phyloP scores from a whole-genome alignment of 2,113 vertebrate species.

The Nerophis ophidion region DNA sequence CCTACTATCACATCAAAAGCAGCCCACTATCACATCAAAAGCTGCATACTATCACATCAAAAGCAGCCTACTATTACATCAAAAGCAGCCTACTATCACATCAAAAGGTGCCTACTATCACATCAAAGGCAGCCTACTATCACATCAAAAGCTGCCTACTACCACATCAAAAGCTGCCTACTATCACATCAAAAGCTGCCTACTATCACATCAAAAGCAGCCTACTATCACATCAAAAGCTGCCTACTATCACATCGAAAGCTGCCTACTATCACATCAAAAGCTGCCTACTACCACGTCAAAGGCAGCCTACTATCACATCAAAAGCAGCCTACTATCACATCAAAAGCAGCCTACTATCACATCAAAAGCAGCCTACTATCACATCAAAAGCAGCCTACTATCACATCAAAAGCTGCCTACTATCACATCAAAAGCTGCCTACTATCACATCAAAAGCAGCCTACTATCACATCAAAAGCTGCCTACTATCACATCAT shows the following conservation, averaged over 20 bases:
- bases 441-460: not conserved
- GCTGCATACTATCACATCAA: not conserved
- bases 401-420: too few species aligned
- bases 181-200: too few species aligned
- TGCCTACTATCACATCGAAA: slow-evolving; percentile 1
- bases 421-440: slow-evolving; percentile 3
- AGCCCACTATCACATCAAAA: slow-evolving; percentile 3
- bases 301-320: not conserved
- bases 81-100: not conserved
- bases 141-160: too few species aligned
- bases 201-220: slow-evolving; percentile 3
- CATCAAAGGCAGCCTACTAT: not conserved
- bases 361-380: too few species aligned
- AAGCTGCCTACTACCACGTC: slow-evolving; percentile 3
- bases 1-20: not conserved
- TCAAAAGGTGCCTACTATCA: too few species aligned
- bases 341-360: not conserved
- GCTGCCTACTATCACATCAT: not conserved
- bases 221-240: not conserved
- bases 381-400: slow-evolving; percentile 1
- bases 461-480: slow-evolving; percentile 3
- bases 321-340: too few species aligned
- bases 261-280: not conserved
- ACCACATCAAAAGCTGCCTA: slow-evolving; percentile 1
- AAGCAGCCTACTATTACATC: slow-evolving; percentile 6